Percentiles rank a stretch among this genome's conserved stretches.
These are phyloP conservation scores for Metacarcinus magister DNA, from an alignment of 2,888 invertebrate genomes.

Conservation along the genomic window DNA sequence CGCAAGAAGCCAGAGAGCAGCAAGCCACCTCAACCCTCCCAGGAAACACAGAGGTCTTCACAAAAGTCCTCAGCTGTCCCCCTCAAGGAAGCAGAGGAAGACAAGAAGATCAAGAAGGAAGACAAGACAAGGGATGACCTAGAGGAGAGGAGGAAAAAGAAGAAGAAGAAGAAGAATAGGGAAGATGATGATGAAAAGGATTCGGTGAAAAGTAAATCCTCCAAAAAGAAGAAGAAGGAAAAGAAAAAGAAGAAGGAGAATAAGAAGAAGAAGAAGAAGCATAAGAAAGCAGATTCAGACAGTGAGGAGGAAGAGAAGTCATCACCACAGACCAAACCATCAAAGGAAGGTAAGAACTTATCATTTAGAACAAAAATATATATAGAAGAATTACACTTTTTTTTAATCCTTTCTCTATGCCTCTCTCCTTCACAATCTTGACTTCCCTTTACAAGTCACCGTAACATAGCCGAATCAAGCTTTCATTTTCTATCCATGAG, in stretches of 20 bases:
- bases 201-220: constrained; percentile 70
- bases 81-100: constrained; percentile 43
- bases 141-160: constrained; percentile 74
- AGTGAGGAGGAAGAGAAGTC: constrained; percentile 70
- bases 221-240: constrained; percentile 78
- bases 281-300: constrained; percentile 67
- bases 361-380: too few relatives aligned
- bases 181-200: constrained; percentile 71
- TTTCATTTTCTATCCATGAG: too few relatives aligned
- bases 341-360: constrained; percentile 66
- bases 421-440: too few relatives aligned
- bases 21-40: constrained; percentile 43
- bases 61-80: constrained; percentile 36
- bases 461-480: too few relatives aligned
- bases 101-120: constrained; percentile 66
- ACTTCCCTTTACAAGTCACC: too few relatives aligned
- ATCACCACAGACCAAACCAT: not conserved
- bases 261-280: constrained; percentile 78
- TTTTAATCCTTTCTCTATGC: too few relatives aligned
- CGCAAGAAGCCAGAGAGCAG: constrained; percentile 47
- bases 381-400: too few relatives aligned
- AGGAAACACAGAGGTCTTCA: constrained; percentile 60
- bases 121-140: constrained; percentile 58
- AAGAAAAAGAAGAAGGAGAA: constrained; percentile 74
- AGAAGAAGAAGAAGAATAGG: constrained; percentile 67